phyloP scores from a whole-genome alignment of 2,888 invertebrate species.

The Disparrhopalites patrizii region DNA sequence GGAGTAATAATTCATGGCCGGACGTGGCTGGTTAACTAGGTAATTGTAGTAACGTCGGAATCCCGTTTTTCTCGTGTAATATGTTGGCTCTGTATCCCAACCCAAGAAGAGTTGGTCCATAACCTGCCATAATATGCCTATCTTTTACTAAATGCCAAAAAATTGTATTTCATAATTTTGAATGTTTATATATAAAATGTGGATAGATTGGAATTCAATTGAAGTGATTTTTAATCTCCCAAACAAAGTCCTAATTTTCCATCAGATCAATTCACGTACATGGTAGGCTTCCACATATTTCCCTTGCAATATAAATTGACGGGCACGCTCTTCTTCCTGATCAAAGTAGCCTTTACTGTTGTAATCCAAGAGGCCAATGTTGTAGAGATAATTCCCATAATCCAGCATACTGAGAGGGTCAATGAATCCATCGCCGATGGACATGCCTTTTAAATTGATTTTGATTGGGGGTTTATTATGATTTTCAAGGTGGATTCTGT shows the following conservation, averaged over 20 bases:
- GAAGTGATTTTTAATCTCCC: too few relatives aligned
- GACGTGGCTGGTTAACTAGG: constrained; percentile 59
- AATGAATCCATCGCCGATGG: constrained; percentile 74
- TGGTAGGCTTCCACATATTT: constrained; percentile 68
- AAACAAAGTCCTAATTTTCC: neutral
- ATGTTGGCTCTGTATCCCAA: constrained; percentile 53
- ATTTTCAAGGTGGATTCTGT: constrained; percentile 67
- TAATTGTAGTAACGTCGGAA: constrained; percentile 73
- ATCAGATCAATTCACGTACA: constrained; percentile 50
- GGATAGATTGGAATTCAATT: too few relatives aligned
- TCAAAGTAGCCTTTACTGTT: constrained; percentile 62
- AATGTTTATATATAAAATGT: too few relatives aligned
- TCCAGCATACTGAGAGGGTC: constrained; percentile 73
- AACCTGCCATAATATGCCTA: constrained; percentile 37
- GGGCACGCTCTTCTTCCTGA: constrained; percentile 59
- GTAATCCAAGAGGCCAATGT: constrained; percentile 67
- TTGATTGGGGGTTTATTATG: constrained; percentile 57
- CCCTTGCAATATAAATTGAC: constrained; percentile 61
- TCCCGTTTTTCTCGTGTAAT: constrained; percentile 71
- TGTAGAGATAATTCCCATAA: constrained; percentile 75
- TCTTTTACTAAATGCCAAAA: neutral
- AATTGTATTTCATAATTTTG: neutral
- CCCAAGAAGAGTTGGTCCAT: constrained; percentile 64
- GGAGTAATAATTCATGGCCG: constrained; percentile 56
- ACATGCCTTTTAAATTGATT: constrained; percentile 65